A percentile compares a stretch with the other conserved stretches of the same genome.
Conservation (phyloP, 2,888 invertebrate species). For the Sarcophaga rosellei region DNA sequence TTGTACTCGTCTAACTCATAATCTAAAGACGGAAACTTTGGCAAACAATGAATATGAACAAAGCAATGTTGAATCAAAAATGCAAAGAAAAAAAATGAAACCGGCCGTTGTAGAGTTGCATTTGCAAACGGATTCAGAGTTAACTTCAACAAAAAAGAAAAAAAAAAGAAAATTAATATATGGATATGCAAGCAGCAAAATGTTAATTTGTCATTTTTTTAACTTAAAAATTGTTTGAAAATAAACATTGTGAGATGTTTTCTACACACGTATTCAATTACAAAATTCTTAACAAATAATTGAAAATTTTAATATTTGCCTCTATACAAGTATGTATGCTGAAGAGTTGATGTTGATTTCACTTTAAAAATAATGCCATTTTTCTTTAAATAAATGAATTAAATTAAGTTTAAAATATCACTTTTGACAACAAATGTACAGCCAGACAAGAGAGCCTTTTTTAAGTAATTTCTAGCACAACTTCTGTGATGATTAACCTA, state of each 20-base stretch:
- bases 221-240: no score
- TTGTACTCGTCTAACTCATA: constrained; percentile 47
- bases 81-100: constrained; percentile 49
- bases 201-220: background rate
- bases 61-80: constrained; percentile 36
- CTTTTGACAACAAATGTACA: no score
- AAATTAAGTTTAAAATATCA: no score
- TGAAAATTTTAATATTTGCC: no score
- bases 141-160: background rate
- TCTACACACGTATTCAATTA: no score
- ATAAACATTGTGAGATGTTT: no score
- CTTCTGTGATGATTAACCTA: background rate
- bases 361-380: background rate
- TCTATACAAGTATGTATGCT: background rate
- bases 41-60: constrained; percentile 56
- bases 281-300: no score
- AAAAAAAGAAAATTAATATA: background rate
- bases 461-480: background rate
- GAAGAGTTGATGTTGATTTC: constrained; percentile 8
- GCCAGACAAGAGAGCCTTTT: no score
- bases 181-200: background rate
- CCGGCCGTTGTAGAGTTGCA: constrained; percentile 65
- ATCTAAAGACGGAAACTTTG: background rate
- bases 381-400: no score
- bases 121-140: constrained; percentile 37